phyloP scores from a whole-genome alignment of 2,888 invertebrate genomes.

The Brenthis ino region DNA sequence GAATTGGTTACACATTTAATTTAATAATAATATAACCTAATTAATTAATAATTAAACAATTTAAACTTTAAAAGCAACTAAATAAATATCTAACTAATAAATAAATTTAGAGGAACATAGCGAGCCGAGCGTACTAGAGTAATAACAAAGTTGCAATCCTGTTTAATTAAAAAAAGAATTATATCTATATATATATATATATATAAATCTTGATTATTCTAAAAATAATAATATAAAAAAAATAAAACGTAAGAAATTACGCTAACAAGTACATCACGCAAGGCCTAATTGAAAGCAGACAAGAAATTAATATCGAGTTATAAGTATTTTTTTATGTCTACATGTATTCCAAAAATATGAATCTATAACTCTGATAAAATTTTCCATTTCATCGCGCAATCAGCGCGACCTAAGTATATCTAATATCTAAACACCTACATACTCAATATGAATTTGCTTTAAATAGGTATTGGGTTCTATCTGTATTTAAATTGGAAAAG shows the following conservation, averaged over 20 bases:
- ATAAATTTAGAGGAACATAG: conserved; percentile 7
- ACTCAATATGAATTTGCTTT: conserved; percentile 15
- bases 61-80: not conserved
- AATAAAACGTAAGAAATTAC: too few species aligned
- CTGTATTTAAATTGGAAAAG: conserved; percentile 7
- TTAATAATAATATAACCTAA: too few species aligned
- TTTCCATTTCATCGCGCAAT: conserved; percentile 21
- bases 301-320: not conserved
- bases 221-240: too few species aligned
- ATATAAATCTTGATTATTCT: too few species aligned
- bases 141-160: too few species aligned
- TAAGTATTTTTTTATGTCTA: conserved; percentile 16
- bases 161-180: too few species aligned
- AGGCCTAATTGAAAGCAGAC: too few species aligned
- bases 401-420: conserved; percentile 17
- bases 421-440: conserved; percentile 15
- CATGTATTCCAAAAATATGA: conserved; percentile 38
- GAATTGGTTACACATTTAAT: too few species aligned
- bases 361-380: conserved; percentile 35
- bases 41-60: too few species aligned
- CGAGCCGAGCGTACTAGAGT: not conserved
- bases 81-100: conserved; percentile 2
- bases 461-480: conserved; percentile 16
- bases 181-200: too few species aligned
- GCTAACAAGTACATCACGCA: too few species aligned